A percentile compares a stretch with the other conserved stretches of the same genome.
Conservation (phyloP, 2,888 invertebrate species). For the Eupsilia transversa region DNA sequence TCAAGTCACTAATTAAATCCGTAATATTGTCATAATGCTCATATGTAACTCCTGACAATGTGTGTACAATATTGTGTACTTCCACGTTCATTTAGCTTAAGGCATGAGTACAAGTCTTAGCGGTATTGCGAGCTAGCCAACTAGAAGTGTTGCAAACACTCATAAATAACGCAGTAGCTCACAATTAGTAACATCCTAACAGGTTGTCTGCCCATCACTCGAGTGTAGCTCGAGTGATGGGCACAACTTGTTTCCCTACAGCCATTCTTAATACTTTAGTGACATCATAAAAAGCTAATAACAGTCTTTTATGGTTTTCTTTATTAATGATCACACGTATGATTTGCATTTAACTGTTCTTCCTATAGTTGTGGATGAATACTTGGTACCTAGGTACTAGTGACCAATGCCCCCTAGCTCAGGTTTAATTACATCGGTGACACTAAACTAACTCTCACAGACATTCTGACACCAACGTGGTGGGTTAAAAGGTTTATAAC, state of each 20-base stretch:
- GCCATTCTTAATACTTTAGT: constrained; percentile 33
- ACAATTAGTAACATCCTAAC: constrained; percentile 35
- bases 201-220: constrained; percentile 35
- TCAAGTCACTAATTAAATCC: constrained; percentile 12
- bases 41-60: not conserved
- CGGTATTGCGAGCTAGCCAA: constrained; percentile 22
- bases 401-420: constrained; percentile 58
- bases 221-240: too few species aligned
- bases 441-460: constrained; percentile 60
- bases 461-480: constrained; percentile 60
- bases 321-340: constrained; percentile 37
- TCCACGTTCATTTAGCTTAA: constrained; percentile 15
- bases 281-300: constrained; percentile 45
- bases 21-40: constrained; percentile 12
- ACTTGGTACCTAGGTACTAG: constrained; percentile 16
- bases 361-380: constrained; percentile 42
- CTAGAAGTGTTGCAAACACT: constrained; percentile 26
- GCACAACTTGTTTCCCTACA: constrained; percentile 44
- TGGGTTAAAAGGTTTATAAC: constrained; percentile 70
- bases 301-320: constrained; percentile 40
- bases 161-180: constrained; percentile 41
- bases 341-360: constrained; percentile 57
- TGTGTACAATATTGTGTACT: constrained; percentile 18
- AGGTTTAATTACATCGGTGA: constrained; percentile 58
- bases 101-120: constrained; percentile 15